phyloP scores from a whole-genome alignment of 2,888 invertebrate species.

The Periphyllus acericola region DNA sequence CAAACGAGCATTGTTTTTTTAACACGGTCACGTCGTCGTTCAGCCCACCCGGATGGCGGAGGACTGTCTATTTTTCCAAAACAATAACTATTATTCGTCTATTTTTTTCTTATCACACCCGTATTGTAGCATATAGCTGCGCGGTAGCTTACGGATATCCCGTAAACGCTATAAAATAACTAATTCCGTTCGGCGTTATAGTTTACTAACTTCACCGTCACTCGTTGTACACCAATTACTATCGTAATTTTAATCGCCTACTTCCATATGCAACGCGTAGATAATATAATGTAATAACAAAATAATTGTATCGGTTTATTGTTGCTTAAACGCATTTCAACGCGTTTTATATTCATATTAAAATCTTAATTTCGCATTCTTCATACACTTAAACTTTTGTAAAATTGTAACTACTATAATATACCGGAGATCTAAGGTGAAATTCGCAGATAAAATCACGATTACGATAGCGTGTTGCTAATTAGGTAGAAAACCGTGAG shows the following conservation, averaged over 20 bases:
- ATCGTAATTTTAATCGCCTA: not conserved
- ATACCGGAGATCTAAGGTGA: not conserved
- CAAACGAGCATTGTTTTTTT: not conserved
- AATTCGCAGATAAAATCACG: not conserved
- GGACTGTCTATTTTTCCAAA: no score
- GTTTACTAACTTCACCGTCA: no score
- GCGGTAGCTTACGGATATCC: no score
- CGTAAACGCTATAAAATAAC: no score
- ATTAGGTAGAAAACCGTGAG: not conserved
- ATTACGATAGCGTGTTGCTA: not conserved
- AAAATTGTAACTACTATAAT: not conserved
- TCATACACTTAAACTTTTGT: not conserved
- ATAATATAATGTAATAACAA: no score
- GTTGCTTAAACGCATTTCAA: not conserved
- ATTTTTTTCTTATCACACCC: no score
- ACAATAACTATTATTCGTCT: no score
- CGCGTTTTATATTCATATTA: not conserved
- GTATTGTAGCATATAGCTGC: no score
- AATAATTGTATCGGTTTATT: not conserved
- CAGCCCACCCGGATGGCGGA: no score
- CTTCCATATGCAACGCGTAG: not conserved
- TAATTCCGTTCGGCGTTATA: no score
- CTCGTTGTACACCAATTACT: not conserved
- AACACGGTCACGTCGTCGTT: no score
- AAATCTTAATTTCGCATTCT: not conserved